Base-by-base conservation (phyloP, 2,888 invertebrate species). In the Eucriotettix oculatus region DNA sequence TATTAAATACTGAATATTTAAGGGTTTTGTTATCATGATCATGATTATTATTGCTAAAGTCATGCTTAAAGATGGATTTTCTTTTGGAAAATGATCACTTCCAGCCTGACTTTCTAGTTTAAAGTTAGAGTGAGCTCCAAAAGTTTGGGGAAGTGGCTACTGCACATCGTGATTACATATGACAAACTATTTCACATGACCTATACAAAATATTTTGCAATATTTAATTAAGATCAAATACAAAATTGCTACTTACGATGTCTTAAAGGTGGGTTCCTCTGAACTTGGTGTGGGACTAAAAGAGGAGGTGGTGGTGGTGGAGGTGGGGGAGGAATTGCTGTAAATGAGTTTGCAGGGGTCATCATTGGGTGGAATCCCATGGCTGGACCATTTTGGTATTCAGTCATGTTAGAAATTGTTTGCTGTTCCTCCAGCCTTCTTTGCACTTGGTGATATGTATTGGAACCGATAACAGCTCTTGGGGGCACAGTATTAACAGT, bases 231-330 rank as follows among this genome's bases (percentile, higher is more conserved):
- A 29, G 7, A 29, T n/a, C 2, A 29, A 5, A 5, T 29, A 29
- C 29, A 29, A 29, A 2, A 29, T 29, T 48, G 44, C 5, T 48
- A 63, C 65, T 60, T 66, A 73, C 73, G 70, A 69, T 72, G 78
- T 72, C 74, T 69, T 11, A 72, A 66, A 16, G 65, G 65, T 42
- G 61, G 64, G 42, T 59, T 62, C 52, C 64, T 64, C 56, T 67
- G 65, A 61, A 86, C 82, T 74, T 86, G 86, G 64, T 83, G 81
- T 0, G 87, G 87, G 65, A 87, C 81, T 73, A 87, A 79, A 68
- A 85, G 77, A 0, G 69, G 67, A 9, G 66, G 65, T 53, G 66
- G 66, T 63, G 76, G 78, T 0, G 84, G 81, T 0, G 84, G 85
- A 0, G 84, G 84, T 0, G 84, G 84, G 0, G 84, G 84, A 16